Evolutionary conservation across 2,113 vertebrate species (phyloP), one percentile per base, ranked within the genome.

Genomic region (Orycteropus afer): DNA sequence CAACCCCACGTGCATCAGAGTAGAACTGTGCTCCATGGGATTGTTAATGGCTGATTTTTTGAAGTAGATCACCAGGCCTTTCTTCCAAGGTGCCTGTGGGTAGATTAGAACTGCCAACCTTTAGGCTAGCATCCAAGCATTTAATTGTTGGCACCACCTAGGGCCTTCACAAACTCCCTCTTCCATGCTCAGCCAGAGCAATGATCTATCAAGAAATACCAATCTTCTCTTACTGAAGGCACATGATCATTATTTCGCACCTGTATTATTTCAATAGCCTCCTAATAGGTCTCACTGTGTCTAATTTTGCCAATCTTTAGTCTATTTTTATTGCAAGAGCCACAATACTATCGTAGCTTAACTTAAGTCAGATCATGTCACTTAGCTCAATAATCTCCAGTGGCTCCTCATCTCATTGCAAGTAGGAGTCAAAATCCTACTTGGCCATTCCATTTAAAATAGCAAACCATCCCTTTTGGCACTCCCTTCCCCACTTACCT

Each of bases 401-500:
- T 86, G 51, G 51, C 2, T 91, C 37, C 14, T 59, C 37, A 93
- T 87, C 37, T 82, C 55, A 87, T 65, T 74, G n/a, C 51, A 27
- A 57, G 25, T 57, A 77, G 57, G 14, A 87, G 82, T 82, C 20
- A 82, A 91, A 95, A 95, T 95, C 10, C 59, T 47, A 78, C 13
- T 32, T 42, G 47, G 77, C 5, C 6, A 81, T 76, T 81, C n/a
- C 77, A 80, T 29, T 89, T 57, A 80, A 81, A 94, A 69, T 73
- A 57, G 37, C 25, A 86, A 86, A 65, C 32, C 37, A 86, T 78
- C 47, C 27, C 45, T 37, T 77, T 12, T 49, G 40, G 47, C 12
- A 76, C 29, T 37, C 47, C 47, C 6, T 37, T 59, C 12, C 67
- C n/a, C 14, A 82, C 5, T 76, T 86, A 42, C 86, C n/a, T 86